A percentile compares a stretch with the other conserved stretches of the same genome.
Evolutionary conservation across 35 echinoderm and acorn worm species (phyloP).

Genomic region (Chiridota heheva): DNA sequence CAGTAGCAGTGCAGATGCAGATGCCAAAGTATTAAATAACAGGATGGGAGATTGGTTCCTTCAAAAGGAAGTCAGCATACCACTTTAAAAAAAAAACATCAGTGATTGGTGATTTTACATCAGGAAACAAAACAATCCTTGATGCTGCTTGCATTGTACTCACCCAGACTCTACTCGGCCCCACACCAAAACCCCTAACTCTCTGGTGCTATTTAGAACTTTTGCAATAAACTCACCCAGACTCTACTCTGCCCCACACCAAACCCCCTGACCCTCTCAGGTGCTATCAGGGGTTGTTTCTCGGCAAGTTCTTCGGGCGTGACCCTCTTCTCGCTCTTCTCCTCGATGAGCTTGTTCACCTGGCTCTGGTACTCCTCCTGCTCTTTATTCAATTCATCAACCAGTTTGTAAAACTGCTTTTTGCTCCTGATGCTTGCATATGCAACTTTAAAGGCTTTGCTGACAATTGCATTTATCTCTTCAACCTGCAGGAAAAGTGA

Average conservation of each 20-base stretch:
- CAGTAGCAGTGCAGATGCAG: too few species aligned
- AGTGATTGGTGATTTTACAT: too few species aligned
- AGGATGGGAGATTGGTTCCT: too few species aligned
- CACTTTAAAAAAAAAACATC: too few species aligned
- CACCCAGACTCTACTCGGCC: slow-evolving; percentile 81
- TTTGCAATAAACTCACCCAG: slow-evolving; percentile 54
- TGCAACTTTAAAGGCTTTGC: slow-evolving; percentile 96
- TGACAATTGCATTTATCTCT: slow-evolving; percentile 90
- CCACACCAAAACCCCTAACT: slow-evolving; percentile 64
- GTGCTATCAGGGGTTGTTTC: slow-evolving; percentile 55
- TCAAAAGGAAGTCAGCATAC: too few species aligned
- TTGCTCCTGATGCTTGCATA: slow-evolving; percentile 94
- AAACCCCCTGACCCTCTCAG: slow-evolving; percentile 63
- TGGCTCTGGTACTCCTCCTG: slow-evolving; percentile 80
- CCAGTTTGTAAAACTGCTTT: slow-evolving; percentile 80
- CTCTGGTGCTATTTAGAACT: too few species aligned
- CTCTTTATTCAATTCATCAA: slow-evolving; percentile 86
- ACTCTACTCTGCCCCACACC: slow-evolving; percentile 71
- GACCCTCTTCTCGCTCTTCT: slow-evolving; percentile 17
- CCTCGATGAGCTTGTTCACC: slow-evolving; percentile 51
- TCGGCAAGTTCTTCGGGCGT: slow-evolving; percentile 55
- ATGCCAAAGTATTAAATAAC: too few species aligned
- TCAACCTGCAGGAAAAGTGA: slow-evolving; percentile 58
- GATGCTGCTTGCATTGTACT: background rate
- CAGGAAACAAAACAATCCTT: too few species aligned